These are phyloP conservation scores for Cossypha dichroa DNA, from an alignment of 2,797 vertebrate species.

Conservation along the genomic window DNA sequence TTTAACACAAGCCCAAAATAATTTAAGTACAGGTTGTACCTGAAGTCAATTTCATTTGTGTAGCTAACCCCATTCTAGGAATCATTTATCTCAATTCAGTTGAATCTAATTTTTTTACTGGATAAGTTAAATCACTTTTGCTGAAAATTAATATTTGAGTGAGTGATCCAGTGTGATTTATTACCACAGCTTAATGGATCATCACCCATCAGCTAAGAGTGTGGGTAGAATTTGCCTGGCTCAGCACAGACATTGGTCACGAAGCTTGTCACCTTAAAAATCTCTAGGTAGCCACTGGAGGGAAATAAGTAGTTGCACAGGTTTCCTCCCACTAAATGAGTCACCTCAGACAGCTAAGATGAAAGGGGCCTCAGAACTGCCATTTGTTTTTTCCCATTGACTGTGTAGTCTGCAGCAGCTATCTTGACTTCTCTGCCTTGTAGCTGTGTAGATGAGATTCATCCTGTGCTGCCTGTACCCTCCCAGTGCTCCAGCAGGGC, in stretches of 20 bases:
- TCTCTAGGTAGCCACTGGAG: neutral
- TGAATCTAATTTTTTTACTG: neutral
- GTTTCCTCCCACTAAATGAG: neutral
- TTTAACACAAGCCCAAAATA: neutral
- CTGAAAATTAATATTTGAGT: neutral
- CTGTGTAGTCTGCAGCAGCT: rapidly evolving
- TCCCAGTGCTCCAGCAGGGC: neutral
- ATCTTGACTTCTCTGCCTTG: neutral
- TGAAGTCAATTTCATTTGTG: neutral
- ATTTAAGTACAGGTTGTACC: neutral
- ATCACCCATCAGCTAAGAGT: neutral
- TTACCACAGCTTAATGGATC: neutral
- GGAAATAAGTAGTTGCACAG: neutral
- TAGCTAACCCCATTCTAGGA: neutral
- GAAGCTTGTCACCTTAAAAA: neutral
- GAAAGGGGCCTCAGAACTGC: neutral
- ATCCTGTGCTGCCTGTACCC: neutral
- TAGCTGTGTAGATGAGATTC: neutral
- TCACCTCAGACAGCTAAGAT: neutral
- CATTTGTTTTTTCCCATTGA: neutral
- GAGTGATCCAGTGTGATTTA: neutral
- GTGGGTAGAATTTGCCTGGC: neutral
- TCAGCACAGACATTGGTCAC: neutral
- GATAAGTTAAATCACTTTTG: neutral
- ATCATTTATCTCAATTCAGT: neutral